phyloP scores from a whole-genome alignment of 2,797 vertebrate species.

The Macropus fuliginosus region DNA sequence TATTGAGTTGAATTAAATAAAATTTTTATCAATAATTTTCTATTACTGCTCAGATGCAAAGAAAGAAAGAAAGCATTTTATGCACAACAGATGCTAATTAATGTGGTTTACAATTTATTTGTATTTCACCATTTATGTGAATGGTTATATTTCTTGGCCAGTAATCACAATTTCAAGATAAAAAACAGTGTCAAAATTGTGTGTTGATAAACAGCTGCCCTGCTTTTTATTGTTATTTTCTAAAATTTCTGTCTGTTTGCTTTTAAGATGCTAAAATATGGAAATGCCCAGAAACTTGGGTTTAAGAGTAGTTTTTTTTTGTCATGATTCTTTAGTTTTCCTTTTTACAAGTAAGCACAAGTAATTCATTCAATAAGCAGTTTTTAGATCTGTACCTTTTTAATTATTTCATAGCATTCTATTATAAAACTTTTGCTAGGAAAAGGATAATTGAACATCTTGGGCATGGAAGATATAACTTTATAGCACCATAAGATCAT shows the following conservation, averaged over 20 bases:
- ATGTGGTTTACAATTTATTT: constrained; percentile 32
- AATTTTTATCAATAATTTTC: constrained; percentile 17
- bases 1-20: constrained; percentile 8
- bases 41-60: constrained; percentile 1
- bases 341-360: constrained; percentile 5
- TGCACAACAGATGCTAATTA: constrained; percentile 26
- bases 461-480: constrained; percentile 24
- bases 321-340: constrained; percentile 27
- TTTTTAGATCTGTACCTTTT: constrained; percentile 15
- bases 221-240: no score
- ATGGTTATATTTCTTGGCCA: constrained; percentile 2
- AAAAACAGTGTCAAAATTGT: constrained; percentile 33
- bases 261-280: background rate
- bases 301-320: constrained; percentile 5
- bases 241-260: constrained; percentile 23
- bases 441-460: constrained; percentile 41
- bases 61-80: constrained; percentile 30
- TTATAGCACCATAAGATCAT: background rate
- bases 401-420: constrained; percentile 14
- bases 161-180: constrained; percentile 41
- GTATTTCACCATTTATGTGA: background rate
- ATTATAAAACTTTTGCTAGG: constrained; percentile 45
- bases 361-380: constrained; percentile 48
- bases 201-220: background rate
- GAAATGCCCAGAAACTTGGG: background rate